Evolutionary conservation across 2,113 vertebrate genomes (phyloP), one percentile per base, ranked within the genome.

Genomic region (Mormyrus iriodes): DNA sequence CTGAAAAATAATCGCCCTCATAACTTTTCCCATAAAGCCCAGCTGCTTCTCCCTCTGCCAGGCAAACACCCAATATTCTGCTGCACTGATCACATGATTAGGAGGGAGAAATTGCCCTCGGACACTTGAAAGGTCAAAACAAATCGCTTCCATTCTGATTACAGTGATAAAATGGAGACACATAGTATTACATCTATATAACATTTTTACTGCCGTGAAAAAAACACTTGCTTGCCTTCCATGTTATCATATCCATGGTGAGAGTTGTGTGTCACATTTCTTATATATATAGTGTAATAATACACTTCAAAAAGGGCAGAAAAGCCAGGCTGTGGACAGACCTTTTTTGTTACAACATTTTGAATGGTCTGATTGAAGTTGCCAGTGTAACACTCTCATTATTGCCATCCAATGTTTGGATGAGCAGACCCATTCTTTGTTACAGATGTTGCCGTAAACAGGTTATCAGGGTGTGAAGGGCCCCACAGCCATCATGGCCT

Each of bases 361-460:
- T 79, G 15, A 79, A 42, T 39, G 35, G 69, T 39, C 69, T 76
- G 31, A 76, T 76, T 27, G 93, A 73, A 53, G 76, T 35, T 31
- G 42, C 52, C 76, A 52, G n/a, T 15, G 55, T 86, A 79, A 73
- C 82, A 58, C 12, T 52, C 35, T 92, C 90, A 95, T 94, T 95
- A 95, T 92, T 92, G 94, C 91, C 92, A 93, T 92, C 93, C 91
- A 94, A 94, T 95, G 95, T 95, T 95, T 95, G 94, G 93, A 92
- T 95, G 95, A 92, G 92, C 94, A 95, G 94, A 95, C 95, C 94
- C 95, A 95, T 95, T 94, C 94, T 95, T 95, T 96, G 95, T 94
- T 95, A 96, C 95, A 96, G 95, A 95, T 96, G 95, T 95, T 95
- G 92, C 92, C 92, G 94, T 95, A 94, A 96, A 95, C 95, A 95